Evolutionary conservation across 2,888 invertebrate species (phyloP).

Genomic region (Emmelina monodactyla): DNA sequence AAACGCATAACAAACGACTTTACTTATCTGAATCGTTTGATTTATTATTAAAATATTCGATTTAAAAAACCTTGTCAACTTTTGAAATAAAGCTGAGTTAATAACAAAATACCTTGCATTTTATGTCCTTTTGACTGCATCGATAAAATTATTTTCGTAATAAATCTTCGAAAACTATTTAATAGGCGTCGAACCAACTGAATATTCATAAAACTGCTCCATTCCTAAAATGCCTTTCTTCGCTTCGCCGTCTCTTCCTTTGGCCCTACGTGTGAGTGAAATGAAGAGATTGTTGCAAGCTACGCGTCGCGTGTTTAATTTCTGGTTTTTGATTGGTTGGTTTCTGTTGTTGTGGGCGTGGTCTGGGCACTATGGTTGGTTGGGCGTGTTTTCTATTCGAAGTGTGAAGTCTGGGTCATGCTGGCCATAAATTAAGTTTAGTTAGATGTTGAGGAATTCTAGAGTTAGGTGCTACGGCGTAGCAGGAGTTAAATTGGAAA

Average conservation of each 20-base stretch:
- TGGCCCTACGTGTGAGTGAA: neutral
- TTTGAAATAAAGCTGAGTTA: no score
- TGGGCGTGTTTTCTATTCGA: conserved; percentile 47
- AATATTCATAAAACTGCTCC: neutral
- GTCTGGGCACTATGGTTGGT: conserved; percentile 34
- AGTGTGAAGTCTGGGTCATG: conserved; percentile 33
- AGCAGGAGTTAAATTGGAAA: conserved; percentile 16
- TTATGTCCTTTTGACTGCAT: no score
- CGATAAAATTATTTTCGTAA: neutral
- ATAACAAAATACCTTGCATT: no score
- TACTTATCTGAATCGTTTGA: no score
- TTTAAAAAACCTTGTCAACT: no score
- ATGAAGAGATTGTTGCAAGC: neutral
- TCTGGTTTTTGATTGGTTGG: conserved; percentile 54
- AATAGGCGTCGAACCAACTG: conserved; percentile 1
- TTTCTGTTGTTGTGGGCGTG: conserved; percentile 43
- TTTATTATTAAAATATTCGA: no score
- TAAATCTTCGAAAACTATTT: neutral
- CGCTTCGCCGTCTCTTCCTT: neutral
- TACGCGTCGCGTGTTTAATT: neutral
- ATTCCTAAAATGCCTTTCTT: neutral
- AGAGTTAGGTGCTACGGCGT: conserved; percentile 41
- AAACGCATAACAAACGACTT: no score
- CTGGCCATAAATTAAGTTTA: conserved; percentile 42
- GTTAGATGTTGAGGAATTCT: conserved; percentile 29